Percentiles rank a stretch among this genome's conserved stretches.
Evolutionary conservation across 2,888 invertebrate genomes (phyloP).

Genomic region (Boloria selene): DNA sequence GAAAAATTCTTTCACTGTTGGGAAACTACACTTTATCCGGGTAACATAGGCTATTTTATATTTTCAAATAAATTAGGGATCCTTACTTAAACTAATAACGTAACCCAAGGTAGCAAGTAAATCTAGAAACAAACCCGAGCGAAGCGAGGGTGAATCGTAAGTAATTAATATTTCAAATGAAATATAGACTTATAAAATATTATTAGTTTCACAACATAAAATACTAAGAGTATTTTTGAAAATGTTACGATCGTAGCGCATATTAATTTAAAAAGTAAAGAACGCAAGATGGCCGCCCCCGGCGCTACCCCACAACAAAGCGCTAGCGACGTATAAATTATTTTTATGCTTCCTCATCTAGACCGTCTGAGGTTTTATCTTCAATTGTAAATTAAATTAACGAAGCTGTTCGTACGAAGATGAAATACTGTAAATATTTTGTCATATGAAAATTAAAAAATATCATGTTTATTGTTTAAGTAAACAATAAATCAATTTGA

Average conservation of each 20-base stretch:
- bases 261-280: slow-evolving; percentile 14
- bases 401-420: slow-evolving; percentile 5
- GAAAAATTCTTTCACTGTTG: no score
- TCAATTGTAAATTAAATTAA: slow-evolving; percentile 24
- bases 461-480: no score
- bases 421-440: background rate
- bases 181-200: background rate
- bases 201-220: background rate
- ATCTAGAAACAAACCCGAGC: no score
- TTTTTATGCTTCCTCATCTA: slow-evolving; percentile 24
- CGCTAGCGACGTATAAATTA: slow-evolving; percentile 16
- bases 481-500: no score
- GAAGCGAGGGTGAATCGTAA: no score
- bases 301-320: slow-evolving; percentile 14
- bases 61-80: no score
- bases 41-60: no score
- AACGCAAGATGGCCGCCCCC: slow-evolving; percentile 16
- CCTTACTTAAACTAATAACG: no score
- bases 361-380: slow-evolving; percentile 15
- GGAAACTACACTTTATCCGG: no score
- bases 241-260: slow-evolving; percentile 1
- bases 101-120: no score
- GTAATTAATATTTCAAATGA: no score
- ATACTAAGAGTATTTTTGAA: background rate
- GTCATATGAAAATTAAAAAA: no score